Percentiles rank a stretch among this genome's conserved stretches.
phyloP scores from a whole-genome alignment of 2,888 invertebrate species.

The Bellardia bayeri region DNA sequence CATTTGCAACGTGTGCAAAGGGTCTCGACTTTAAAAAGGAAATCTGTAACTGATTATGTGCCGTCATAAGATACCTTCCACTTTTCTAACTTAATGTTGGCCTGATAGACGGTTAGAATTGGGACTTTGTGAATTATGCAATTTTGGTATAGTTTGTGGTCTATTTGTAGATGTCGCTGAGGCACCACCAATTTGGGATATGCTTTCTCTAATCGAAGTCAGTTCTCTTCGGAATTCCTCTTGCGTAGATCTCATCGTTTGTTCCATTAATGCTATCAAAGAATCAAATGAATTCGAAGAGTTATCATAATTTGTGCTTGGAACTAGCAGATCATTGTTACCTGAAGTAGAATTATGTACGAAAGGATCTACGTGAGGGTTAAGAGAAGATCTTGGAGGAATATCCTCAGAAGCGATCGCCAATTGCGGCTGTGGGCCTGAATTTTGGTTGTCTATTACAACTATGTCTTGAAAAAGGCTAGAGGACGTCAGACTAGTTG shows the following conservation, averaged over 20 bases:
- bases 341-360: not conserved
- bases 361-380: not conserved
- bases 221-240: conserved; percentile 24
- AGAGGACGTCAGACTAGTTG: not conserved
- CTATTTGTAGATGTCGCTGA: not conserved
- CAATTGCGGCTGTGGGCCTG: not conserved
- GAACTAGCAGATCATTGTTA: not conserved
- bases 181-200: conserved; percentile 16
- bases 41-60: conserved; percentile 11
- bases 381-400: conserved; percentile 4
- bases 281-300: not conserved
- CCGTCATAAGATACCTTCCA: conserved; percentile 45
- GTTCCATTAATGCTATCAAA: not conserved
- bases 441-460: not conserved
- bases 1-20: conserved; percentile 12
- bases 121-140: no score
- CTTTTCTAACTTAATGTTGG: conserved; percentile 24
- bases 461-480: conserved; percentile 4
- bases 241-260: not conserved
- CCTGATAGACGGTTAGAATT: not conserved
- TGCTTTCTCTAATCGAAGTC: not conserved
- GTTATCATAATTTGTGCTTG: not conserved
- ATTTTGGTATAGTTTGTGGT: not conserved
- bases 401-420: not conserved
- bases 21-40: conserved; percentile 30